Percentiles rank a stretch among this genome's conserved stretches.
These are phyloP conservation scores for Amblyraja radiata DNA, from an alignment of 2,797 vertebrate genomes.

Conservation along the genomic window DNA sequence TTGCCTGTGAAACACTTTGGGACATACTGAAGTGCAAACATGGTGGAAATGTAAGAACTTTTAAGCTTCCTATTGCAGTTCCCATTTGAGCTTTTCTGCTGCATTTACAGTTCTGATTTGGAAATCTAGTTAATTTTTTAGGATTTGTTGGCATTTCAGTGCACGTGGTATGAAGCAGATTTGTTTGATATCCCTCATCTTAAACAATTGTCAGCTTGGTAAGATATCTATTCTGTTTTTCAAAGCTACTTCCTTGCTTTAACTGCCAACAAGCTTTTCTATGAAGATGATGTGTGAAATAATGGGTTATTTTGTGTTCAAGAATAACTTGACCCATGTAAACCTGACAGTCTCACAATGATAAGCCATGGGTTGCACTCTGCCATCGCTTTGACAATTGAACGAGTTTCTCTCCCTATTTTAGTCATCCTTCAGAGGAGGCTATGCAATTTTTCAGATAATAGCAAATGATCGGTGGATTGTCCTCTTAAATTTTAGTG, in stretches of 20 bases:
- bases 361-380: neutral
- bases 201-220: neutral
- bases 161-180: neutral
- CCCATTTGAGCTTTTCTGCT: neutral
- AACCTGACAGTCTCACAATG: neutral
- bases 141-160: neutral
- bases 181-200: neutral
- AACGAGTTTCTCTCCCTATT: neutral
- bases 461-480: neutral
- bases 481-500: neutral
- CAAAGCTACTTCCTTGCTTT: neutral
- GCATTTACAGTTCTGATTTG: neutral
- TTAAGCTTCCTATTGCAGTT: neutral
- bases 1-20: neutral
- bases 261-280: neutral
- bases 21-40: neutral
- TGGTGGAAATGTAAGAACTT: neutral
- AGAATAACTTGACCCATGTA: neutral
- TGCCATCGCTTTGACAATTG: neutral
- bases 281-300: neutral
- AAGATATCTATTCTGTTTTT: neutral
- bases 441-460: neutral
- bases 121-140: neutral
- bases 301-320: neutral
- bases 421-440: neutral